A percentile compares a stretch with the other conserved stretches of the same genome.
phyloP scores from a whole-genome alignment of 2,797 vertebrate genomes.

The Macropus fuliginosus region DNA sequence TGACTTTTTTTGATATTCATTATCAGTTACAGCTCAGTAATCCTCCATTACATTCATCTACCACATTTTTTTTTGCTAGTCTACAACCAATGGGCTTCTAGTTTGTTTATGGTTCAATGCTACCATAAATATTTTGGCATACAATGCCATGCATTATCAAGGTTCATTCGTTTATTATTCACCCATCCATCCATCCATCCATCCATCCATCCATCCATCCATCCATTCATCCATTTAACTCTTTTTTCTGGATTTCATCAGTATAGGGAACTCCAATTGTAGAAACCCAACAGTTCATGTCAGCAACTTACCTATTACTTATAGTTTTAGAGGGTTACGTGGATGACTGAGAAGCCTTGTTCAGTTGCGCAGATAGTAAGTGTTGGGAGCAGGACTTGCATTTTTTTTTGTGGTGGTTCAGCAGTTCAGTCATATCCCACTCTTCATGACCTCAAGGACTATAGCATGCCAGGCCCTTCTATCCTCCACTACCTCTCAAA shows the following conservation, averaged over 20 bases:
- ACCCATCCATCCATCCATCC: neutral
- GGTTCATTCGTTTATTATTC: neutral
- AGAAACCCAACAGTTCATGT: neutral
- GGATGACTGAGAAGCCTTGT: neutral
- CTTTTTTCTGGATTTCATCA: too few species aligned
- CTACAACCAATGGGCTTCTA: neutral
- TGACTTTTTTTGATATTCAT: neutral
- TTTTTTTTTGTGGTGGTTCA: neutral
- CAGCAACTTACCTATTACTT: neutral
- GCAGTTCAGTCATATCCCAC: neutral
- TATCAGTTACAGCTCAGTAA: neutral
- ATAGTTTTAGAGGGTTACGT: neutral
- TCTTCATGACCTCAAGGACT: neutral
- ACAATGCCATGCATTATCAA: neutral
- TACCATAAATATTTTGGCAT: neutral
- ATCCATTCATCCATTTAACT: neutral
- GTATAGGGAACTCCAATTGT: neutral
- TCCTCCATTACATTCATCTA: neutral
- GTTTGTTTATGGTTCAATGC: neutral
- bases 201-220: too few species aligned
- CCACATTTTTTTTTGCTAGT: neutral
- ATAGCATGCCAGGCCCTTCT: too few species aligned
- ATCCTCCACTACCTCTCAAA: neutral
- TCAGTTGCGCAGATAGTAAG: neutral
- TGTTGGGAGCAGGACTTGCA: neutral